phyloP scores from a whole-genome alignment of 1,140 invertebrate species.

The Nixonia krombeini region DNA sequence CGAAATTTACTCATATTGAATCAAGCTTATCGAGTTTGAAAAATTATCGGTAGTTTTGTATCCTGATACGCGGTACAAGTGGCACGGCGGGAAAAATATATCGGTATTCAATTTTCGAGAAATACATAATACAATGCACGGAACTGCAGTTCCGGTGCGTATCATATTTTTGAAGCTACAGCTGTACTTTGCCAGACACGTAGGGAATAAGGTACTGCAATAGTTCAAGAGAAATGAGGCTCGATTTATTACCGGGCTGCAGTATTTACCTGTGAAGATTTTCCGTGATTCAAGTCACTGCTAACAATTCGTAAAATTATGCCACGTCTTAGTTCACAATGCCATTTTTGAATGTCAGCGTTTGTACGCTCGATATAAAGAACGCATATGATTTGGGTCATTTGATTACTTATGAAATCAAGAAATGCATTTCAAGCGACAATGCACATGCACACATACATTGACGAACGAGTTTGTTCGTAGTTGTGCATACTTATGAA shows the following conservation, averaged over 20 bases:
- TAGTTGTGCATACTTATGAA: constrained; percentile 42
- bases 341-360: too few species aligned
- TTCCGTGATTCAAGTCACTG: not conserved
- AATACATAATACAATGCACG: constrained; percentile 36
- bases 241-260: constrained; percentile 23
- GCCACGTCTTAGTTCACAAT: too few species aligned
- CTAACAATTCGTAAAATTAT: too few species aligned
- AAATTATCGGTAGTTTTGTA: constrained; percentile 36
- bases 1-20: constrained; percentile 7
- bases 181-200: constrained; percentile 28
- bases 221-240: constrained; percentile 15
- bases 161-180: constrained; percentile 41
- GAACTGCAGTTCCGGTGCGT: constrained; percentile 30
- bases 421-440: constrained; percentile 12
- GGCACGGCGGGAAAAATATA: constrained; percentile 33
- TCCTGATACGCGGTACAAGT: constrained; percentile 23
- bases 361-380: too few species aligned
- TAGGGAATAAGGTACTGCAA: constrained; percentile 24
- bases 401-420: constrained; percentile 19
- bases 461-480: constrained; percentile 21
- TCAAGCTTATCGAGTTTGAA: constrained; percentile 30
- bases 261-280: not conserved
- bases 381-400: constrained; percentile 32
- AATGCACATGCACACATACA: constrained; percentile 32
- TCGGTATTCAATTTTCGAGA: constrained; percentile 40